Evolutionary conservation across 2,888 invertebrate species (phyloP).

Genomic region (Melinopterus prodromus): DNA sequence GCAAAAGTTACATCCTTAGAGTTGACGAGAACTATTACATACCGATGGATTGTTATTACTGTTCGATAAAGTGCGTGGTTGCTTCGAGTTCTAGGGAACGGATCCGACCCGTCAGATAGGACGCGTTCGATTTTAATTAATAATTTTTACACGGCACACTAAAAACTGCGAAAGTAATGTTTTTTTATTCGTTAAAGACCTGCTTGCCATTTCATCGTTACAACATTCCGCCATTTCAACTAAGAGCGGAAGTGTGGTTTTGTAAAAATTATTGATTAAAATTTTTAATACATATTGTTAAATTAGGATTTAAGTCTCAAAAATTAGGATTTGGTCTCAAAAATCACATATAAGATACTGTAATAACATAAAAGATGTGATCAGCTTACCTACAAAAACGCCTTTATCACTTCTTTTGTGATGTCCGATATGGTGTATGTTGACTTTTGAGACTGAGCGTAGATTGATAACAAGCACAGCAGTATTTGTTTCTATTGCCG

Average conservation of each 20-base stretch:
- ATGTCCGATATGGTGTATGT: no score
- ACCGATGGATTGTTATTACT: conserved; percentile 69
- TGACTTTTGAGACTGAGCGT: no score
- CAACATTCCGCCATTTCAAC: neutral
- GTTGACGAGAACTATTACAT: conserved; percentile 58
- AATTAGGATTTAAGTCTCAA: neutral
- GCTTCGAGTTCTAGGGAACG: conserved; percentile 52
- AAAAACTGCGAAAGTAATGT: neutral
- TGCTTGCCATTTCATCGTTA: neutral
- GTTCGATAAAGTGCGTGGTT: conserved; percentile 64
- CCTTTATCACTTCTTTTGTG: no score
- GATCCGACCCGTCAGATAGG: conserved; percentile 60
- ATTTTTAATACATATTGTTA: neutral
- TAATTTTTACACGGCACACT: conserved; percentile 37
- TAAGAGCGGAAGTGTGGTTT: neutral
- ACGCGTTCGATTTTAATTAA: conserved; percentile 62
- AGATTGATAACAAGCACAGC: no score
- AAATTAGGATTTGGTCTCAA: neutral
- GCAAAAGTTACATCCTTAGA: conserved; percentile 58
- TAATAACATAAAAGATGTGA: no score
- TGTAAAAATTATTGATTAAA: conserved; percentile 14
- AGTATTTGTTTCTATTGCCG: no score
- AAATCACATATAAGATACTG: no score
- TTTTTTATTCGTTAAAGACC: neutral
- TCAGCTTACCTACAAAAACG: no score